Percentiles rank a stretch among this genome's conserved stretches.
These are phyloP conservation scores for Nansenia antarctica DNA, from an alignment of 2,113 vertebrate species.

Conservation along the genomic window DNA sequence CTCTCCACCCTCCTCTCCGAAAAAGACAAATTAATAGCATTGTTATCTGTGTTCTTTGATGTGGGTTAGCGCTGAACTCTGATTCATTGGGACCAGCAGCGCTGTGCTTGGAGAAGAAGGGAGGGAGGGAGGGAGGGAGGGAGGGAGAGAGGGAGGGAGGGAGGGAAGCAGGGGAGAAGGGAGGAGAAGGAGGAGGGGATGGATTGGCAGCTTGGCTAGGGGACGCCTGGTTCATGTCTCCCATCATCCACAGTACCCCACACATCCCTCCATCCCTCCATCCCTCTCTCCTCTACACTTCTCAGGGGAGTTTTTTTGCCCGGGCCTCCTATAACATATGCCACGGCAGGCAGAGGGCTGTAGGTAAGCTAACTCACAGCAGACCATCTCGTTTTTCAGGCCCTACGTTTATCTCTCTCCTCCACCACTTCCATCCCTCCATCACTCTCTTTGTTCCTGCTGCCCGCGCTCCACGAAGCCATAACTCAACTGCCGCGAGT, in stretches of 20 bases:
- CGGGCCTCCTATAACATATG: conserved; percentile 66
- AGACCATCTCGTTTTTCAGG: conserved; percentile 59
- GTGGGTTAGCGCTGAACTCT: conserved; percentile 14
- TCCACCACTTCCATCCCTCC: conserved; percentile 61
- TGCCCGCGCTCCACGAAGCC: conserved; percentile 59
- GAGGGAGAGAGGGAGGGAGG: neutral
- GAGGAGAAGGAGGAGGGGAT: neutral
- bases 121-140: neutral
- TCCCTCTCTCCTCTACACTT: conserved; percentile 44
- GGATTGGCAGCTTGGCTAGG: conserved; percentile 59
- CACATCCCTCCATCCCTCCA: conserved; percentile 50
- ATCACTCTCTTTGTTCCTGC: conserved; percentile 64
- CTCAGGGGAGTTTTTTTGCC: conserved; percentile 69
- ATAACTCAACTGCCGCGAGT: conserved; percentile 66
- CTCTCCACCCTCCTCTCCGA: too few species aligned
- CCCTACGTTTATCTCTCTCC: conserved; percentile 69
- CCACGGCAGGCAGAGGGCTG: conserved; percentile 55
- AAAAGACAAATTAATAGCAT: neutral
- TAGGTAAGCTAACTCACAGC: conserved; percentile 58
- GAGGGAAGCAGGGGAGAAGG: neutral
- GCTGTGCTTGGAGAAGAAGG: conserved; percentile 29
- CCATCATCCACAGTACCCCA: conserved; percentile 67
- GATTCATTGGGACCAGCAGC: too few species aligned
- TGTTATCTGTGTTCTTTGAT: neutral
- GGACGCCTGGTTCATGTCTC: conserved; percentile 76